phyloP scores from a whole-genome alignment of 2,888 invertebrate genomes.

The Blastobasis lacticolella region DNA sequence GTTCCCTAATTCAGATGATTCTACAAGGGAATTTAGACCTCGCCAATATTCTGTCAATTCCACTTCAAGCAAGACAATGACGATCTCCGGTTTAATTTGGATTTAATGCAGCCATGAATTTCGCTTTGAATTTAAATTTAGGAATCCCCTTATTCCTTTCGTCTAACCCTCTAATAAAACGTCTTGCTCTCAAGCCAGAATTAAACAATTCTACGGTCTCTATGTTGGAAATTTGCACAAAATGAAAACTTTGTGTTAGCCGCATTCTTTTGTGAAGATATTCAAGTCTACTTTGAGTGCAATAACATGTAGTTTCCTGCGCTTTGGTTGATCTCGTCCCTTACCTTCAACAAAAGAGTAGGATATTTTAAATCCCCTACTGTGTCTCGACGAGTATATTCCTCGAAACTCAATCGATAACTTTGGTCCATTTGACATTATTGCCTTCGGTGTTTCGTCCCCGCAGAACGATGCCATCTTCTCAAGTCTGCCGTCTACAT shows the following conservation, averaged over 20 bases:
- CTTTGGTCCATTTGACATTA: conserved; percentile 94
- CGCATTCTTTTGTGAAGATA: no score
- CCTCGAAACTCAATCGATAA: conserved; percentile 90
- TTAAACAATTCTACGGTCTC: not conserved
- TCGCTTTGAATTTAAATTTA: conserved; percentile 1
- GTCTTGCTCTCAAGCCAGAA: not conserved
- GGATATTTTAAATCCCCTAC: conserved; percentile 90
- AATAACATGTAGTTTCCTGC: no score
- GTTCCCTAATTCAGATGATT: not conserved
- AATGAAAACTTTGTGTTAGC: no score
- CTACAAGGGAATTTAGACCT: not conserved
- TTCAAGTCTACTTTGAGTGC: no score
- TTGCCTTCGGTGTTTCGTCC: conserved; percentile 83
- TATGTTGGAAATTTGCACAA: no score
- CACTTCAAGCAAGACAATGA: conserved; percentile 1
- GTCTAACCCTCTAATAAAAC: not conserved
- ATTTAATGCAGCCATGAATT: conserved; percentile 3
- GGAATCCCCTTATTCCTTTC: not conserved
- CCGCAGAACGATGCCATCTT: conserved; percentile 94
- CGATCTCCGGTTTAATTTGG: conserved; percentile 1
- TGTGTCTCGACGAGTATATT: conserved; percentile 81
- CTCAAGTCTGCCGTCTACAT: conserved; percentile 87
- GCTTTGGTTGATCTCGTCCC: conserved; percentile 24
- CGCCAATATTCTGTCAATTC: conserved; percentile 3
- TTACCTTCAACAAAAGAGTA: conserved; percentile 93